These are phyloP conservation scores for Aurelia sp. DNA, from an alignment of 30 jellyfish, hydroid and myxozoan species.

Conservation along the genomic window DNA sequence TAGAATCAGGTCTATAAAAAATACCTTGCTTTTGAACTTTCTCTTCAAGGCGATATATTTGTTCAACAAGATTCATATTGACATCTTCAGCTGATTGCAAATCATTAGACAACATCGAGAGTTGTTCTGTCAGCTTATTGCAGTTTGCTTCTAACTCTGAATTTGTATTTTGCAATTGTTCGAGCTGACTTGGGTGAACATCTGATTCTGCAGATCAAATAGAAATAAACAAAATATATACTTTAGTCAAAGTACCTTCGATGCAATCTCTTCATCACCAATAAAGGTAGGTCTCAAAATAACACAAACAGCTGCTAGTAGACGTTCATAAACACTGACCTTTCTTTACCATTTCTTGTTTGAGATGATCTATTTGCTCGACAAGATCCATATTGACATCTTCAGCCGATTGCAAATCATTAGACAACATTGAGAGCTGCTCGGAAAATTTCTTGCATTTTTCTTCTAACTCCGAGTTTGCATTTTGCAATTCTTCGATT, in stretches of 20 bases:
- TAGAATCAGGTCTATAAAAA: no score
- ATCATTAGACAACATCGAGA: conserved; percentile 19
- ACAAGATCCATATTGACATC: conserved; percentile 7
- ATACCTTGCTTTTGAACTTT: no score
- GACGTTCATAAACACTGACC: no score
- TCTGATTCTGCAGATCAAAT: no score
- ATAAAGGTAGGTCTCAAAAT: no score
- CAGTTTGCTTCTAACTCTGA: neutral
- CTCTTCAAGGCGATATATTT: neutral
- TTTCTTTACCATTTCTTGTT: neutral
- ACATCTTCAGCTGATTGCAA: conserved; percentile 42
- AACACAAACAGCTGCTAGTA: no score
- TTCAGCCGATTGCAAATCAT: conserved; percentile 41
- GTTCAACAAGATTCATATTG: conserved; percentile 1
- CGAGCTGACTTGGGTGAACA: no score
- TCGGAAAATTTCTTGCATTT: neutral
- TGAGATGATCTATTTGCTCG: neutral
- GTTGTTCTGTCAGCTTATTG: conserved; percentile 5
- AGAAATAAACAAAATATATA: no score
- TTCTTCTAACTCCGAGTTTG: neutral
- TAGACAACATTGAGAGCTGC: conserved; percentile 11
- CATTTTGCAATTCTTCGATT: neutral
- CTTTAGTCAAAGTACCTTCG: no score
- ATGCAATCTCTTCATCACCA: no score
- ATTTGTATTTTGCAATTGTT: neutral